These are phyloP conservation scores for Pimpla rufipes DNA, from an alignment of 2,888 invertebrate genomes.

Conservation along the genomic window DNA sequence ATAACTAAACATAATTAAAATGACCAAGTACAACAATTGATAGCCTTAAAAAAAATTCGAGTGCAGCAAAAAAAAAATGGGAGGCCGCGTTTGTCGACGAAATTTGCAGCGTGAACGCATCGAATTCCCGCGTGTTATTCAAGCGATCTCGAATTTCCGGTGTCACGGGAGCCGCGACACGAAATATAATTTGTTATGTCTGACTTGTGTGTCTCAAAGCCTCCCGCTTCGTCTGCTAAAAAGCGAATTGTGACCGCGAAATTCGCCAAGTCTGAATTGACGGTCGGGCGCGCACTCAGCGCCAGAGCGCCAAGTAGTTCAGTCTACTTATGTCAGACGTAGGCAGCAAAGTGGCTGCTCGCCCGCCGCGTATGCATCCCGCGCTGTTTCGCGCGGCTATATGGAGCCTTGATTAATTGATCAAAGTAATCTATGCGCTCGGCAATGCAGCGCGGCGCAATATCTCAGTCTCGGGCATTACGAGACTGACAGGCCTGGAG, in stretches of 20 bases:
- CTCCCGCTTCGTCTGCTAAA: conserved; percentile 30
- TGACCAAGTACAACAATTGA: neutral
- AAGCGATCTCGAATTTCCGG: neutral
- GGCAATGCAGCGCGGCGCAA: neutral
- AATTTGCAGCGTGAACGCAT: neutral
- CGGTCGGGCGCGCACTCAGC: conserved; percentile 48
- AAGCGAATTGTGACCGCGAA: conserved; percentile 47
- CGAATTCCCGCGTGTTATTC: too few relatives aligned
- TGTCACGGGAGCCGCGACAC: neutral
- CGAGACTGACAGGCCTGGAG: conserved; percentile 1
- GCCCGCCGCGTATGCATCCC: neutral
- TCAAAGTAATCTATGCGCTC: conserved; percentile 37
- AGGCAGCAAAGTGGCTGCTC: conserved; percentile 44
- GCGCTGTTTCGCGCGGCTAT: neutral
- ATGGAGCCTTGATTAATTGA: conserved; percentile 42
- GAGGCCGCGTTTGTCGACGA: neutral
- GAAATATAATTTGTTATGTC: conserved; percentile 6
- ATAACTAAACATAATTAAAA: too few relatives aligned
- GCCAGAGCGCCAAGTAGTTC: conserved; percentile 44
- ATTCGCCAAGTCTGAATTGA: conserved; percentile 37
- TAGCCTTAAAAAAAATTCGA: neutral
- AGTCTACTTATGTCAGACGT: conserved; percentile 51
- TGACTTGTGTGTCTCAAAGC: conserved; percentile 21
- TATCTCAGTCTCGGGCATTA: conserved; percentile 33
- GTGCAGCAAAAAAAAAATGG: neutral